phyloP scores from a whole-genome alignment of 2,113 vertebrate genomes.

The Antechinus stuartii region DNA sequence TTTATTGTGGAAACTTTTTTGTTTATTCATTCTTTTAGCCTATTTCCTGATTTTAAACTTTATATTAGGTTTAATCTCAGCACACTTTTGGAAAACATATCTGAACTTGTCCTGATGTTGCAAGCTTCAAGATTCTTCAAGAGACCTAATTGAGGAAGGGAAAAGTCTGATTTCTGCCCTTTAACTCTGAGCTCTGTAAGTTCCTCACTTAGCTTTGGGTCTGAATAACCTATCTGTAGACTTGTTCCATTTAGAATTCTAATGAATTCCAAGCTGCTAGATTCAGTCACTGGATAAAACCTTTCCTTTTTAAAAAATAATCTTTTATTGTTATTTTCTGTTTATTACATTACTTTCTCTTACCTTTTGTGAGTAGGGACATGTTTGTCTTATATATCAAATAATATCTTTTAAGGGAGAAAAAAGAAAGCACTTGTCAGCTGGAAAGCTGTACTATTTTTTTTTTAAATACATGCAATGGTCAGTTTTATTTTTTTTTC shows the following conservation, averaged over 20 bases:
- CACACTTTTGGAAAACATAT: background rate
- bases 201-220: background rate
- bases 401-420: background rate
- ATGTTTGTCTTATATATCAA: background rate
- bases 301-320: background rate
- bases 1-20: background rate
- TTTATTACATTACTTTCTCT: background rate
- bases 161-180: background rate
- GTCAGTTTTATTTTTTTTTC: no score
- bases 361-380: background rate
- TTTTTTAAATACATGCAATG: no score
- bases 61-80: no score
- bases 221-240: background rate
- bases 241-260: background rate
- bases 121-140: no score
- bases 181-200: background rate
- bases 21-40: background rate
- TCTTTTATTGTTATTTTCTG: background rate
- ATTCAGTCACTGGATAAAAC: background rate
- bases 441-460: background rate
- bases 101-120: background rate
- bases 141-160: no score
- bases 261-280: background rate
- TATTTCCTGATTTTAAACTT: background rate
- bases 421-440: background rate